A percentile compares a stretch with the other conserved stretches of the same genome.
phyloP scores from a whole-genome alignment of 2,113 vertebrate genomes.

The Mus pahari region DNA sequence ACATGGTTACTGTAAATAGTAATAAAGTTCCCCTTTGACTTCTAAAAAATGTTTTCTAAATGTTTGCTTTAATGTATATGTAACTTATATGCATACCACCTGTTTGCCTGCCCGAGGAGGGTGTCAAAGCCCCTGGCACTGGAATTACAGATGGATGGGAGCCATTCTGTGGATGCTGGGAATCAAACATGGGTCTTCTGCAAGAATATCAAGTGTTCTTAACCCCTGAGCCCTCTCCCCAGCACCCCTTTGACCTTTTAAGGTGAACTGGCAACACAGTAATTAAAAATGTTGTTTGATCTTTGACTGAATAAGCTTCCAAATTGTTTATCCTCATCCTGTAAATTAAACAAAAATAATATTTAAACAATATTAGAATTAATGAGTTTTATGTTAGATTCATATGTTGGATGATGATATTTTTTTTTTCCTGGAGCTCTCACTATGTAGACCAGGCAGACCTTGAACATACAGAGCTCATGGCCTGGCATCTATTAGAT shows the following conservation, averaged over 20 bases:
- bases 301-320: background rate
- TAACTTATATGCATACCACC: background rate
- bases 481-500: background rate
- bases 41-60: background rate
- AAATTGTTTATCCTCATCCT: background rate
- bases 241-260: background rate
- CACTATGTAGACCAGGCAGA: background rate
- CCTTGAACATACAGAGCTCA: background rate
- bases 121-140: background rate
- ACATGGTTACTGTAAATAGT: background rate
- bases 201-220: background rate
- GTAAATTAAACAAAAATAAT: background rate
- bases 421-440: background rate
- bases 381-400: background rate
- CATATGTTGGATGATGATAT: background rate
- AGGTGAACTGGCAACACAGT: background rate
- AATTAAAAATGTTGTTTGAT: background rate
- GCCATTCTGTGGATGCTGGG: background rate
- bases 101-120: background rate
- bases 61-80: background rate
- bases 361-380: background rate
- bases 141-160: background rate
- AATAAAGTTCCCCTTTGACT: background rate
- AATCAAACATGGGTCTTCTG: background rate
- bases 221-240: background rate